Percentiles rank a stretch among this genome's conserved stretches.
Evolutionary conservation across 1,140 invertebrate genomes (phyloP).

Genomic region (Drosophila bocki): DNA sequence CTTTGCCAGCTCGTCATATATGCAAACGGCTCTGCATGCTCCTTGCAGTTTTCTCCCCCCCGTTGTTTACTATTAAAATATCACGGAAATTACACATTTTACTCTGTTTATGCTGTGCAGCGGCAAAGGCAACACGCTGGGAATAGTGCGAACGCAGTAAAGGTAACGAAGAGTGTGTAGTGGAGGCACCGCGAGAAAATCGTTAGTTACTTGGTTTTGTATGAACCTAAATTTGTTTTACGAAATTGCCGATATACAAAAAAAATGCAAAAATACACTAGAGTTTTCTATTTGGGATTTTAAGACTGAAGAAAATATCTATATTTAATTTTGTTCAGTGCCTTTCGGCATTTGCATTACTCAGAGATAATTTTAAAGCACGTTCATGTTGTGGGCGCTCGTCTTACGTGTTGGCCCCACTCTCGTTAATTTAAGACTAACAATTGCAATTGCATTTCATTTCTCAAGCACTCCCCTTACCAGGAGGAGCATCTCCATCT

Average conservation of each 20-base stretch:
- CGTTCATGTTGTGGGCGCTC: conserved; percentile 4
- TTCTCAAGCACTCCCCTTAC: conserved; percentile 85
- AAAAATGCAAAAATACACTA: neutral
- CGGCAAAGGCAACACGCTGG: conserved; percentile 27
- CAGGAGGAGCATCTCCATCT: neutral
- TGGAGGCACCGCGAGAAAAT: neutral
- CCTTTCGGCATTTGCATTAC: conserved; percentile 19
- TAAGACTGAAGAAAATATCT: neutral
- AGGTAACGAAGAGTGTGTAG: conserved; percentile 12
- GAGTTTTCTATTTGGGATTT: neutral
- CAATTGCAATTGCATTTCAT: conserved; percentile 74
- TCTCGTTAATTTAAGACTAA: conserved; percentile 71
- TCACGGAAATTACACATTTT: conserved; percentile 84
- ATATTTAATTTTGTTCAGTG: neutral
- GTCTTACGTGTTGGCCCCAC: conserved; percentile 20
- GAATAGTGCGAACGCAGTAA: conserved; percentile 20
- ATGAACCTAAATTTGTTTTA: too few species aligned
- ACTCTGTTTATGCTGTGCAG: conserved; percentile 78
- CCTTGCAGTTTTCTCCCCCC: conserved; percentile 67
- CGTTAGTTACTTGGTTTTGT: neutral
- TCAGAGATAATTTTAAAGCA: conserved; percentile 33
- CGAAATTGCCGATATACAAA: neutral
- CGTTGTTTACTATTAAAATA: conserved; percentile 83
- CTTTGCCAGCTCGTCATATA: conserved; percentile 68
- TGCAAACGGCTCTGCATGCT: conserved; percentile 64